These are phyloP conservation scores for Lithophane ornitopus DNA, from an alignment of 2,888 invertebrate species.

Conservation along the genomic window DNA sequence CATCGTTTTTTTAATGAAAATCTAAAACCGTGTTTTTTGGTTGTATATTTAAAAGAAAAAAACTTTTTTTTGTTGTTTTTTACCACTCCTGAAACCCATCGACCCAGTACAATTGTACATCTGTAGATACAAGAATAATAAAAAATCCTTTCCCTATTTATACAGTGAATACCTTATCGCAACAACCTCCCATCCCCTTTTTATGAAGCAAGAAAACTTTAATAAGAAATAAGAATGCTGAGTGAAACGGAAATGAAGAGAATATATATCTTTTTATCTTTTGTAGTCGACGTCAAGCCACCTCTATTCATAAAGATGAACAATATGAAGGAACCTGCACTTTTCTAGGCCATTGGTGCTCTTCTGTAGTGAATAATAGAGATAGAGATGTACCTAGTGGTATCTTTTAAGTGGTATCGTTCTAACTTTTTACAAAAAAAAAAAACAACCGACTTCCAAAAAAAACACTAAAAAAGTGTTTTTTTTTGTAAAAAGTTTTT, in stretches of 20 bases:
- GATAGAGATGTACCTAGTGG: too few species aligned
- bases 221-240: conserved; percentile 58
- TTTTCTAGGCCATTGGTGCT: conserved; percentile 57
- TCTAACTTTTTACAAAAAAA: too few species aligned
- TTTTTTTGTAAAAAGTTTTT: too few species aligned
- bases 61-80: neutral
- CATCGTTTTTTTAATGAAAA: too few species aligned
- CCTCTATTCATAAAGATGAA: conserved; percentile 58
- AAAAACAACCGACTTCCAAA: too few species aligned
- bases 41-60: neutral
- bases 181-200: conserved; percentile 17
- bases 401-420: too few species aligned
- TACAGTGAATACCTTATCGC: conserved; percentile 36
- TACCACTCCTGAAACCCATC: neutral
- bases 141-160: conserved; percentile 21
- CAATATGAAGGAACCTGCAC: conserved; percentile 53
- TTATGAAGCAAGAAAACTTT: conserved; percentile 53
- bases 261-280: conserved; percentile 62
- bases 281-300: conserved; percentile 46
- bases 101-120: neutral
- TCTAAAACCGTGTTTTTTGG: too few species aligned
- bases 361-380: conserved; percentile 11
- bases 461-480: too few species aligned
- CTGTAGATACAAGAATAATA: neutral
- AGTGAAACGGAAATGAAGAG: conserved; percentile 64